Evolutionary conservation across 2,113 vertebrate genomes (phyloP).

Genomic region (Naja naja): DNA sequence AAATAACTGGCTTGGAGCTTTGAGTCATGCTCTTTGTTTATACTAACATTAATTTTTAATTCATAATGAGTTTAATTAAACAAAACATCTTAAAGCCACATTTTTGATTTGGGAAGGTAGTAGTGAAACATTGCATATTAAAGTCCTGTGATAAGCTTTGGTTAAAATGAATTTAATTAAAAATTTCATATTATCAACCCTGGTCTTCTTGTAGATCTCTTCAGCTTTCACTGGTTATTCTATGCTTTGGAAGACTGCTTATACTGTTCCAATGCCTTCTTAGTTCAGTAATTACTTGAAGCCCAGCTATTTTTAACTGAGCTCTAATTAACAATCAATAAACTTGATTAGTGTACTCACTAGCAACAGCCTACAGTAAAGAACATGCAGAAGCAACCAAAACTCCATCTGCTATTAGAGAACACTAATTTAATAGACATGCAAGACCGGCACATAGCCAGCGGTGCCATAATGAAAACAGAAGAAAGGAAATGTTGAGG

Average conservation of each 20-base stretch:
- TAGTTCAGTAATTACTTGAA: constrained; percentile 1
- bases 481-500: neutral
- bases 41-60: neutral
- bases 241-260: neutral
- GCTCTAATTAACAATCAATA: constrained; percentile 9
- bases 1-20: neutral
- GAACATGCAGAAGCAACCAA: neutral
- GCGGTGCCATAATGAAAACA: neutral
- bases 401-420: neutral
- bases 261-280: neutral
- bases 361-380: neutral
- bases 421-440: constrained; percentile 5
- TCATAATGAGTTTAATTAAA: neutral
- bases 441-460: neutral
- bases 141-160: neutral
- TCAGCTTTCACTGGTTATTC: neutral
- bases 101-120: neutral
- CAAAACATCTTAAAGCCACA: neutral
- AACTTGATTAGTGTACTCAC: neutral
- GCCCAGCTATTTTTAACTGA: neutral
- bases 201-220: neutral
- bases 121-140: neutral
- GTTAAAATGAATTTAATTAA: neutral
- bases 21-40: neutral
- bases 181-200: neutral